Percentiles rank a stretch among this genome's conserved stretches.
phyloP scores from a whole-genome alignment of 2,113 vertebrate species.

The Ancistrus triradiatus region DNA sequence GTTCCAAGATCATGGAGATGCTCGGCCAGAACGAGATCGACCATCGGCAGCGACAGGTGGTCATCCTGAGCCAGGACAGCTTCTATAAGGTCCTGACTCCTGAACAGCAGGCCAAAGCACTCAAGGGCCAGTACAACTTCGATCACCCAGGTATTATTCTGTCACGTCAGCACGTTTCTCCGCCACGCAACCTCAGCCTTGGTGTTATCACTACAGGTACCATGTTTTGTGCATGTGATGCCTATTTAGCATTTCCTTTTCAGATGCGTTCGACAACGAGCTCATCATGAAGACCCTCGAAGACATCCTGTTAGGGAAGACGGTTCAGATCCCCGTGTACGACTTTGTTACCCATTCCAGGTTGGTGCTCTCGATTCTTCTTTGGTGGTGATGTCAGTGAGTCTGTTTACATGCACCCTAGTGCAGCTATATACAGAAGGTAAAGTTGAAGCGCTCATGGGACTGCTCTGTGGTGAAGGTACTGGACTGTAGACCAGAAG shows the following conservation, averaged over 20 bases:
- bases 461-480: too few species aligned
- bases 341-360: constrained; percentile 96
- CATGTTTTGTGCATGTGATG: too few species aligned
- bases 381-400: not conserved
- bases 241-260: too few species aligned
- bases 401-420: too few species aligned
- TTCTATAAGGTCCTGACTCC: constrained; percentile 91
- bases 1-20: constrained; percentile 93
- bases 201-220: too few species aligned
- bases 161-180: too few species aligned
- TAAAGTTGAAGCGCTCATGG: too few species aligned
- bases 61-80: constrained; percentile 96
- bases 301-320: constrained; percentile 84
- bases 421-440: too few species aligned
- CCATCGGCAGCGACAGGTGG: constrained; percentile 89
- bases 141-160: constrained; percentile 91
- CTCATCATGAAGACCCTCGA: constrained; percentile 86
- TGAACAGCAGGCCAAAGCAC: constrained; percentile 91
- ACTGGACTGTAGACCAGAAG: too few species aligned
- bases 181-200: too few species aligned
- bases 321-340: constrained; percentile 92
- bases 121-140: constrained; percentile 97
- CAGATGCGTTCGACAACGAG: constrained; percentile 97
- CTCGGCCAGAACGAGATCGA: constrained; percentile 96
- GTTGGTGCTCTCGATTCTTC: constrained; percentile 61